phyloP scores from a whole-genome alignment of 2,797 vertebrate genomes.

The Protonibea diacanthus region DNA sequence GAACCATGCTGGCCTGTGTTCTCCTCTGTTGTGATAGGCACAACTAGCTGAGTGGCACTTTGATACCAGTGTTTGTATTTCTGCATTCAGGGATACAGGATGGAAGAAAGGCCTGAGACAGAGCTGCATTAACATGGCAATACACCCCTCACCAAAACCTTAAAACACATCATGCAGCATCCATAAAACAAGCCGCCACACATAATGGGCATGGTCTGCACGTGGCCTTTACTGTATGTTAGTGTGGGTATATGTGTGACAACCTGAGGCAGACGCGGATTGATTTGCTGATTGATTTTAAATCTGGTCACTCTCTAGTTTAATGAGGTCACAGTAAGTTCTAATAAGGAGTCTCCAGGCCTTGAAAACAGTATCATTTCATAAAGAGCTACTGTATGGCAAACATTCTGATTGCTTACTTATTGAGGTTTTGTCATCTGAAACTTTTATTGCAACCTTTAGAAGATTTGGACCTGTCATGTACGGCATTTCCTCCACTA shows the following conservation, averaged over 20 bases:
- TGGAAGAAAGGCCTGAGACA: neutral
- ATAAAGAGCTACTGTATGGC: neutral
- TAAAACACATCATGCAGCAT: neutral
- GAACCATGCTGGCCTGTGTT: conserved; percentile 65
- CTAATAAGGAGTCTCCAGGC: too few relatives aligned
- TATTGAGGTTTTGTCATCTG: neutral
- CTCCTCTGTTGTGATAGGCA: conserved; percentile 67
- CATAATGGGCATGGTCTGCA: neutral
- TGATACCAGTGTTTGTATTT: conserved; percentile 56
- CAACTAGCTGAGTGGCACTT: conserved; percentile 59
- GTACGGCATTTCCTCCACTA: conserved; percentile 1
- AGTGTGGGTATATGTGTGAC: conserved; percentile 2
- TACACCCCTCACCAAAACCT: neutral
- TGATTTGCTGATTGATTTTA: conserved; percentile 19
- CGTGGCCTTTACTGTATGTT: neutral
- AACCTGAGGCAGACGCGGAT: neutral
- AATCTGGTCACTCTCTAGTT: neutral
- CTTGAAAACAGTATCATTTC: neutral
- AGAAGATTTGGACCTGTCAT: neutral
- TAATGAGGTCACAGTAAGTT: neutral
- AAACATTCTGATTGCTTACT: neutral
- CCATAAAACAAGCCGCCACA: neutral
- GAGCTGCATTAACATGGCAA: neutral
- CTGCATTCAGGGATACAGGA: conserved; percentile 35
- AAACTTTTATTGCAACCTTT: neutral